phyloP scores from a whole-genome alignment of 2,797 vertebrate species.

The Labroides dimidiatus region DNA sequence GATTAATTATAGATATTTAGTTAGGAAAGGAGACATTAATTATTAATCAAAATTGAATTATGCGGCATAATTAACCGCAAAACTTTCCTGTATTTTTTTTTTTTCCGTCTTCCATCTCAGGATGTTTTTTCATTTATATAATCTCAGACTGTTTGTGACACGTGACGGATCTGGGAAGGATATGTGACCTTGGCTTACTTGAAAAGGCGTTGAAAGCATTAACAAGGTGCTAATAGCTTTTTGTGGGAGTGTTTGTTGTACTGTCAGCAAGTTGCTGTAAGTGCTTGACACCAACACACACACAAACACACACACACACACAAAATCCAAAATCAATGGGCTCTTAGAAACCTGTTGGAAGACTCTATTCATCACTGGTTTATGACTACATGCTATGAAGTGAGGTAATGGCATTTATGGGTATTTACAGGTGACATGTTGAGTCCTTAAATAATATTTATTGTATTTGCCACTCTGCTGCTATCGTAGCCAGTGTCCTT shows the following conservation, averaged over 20 bases:
- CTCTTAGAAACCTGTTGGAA: conserved; percentile 86
- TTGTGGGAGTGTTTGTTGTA: conserved; percentile 68
- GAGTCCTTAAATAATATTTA: conserved; percentile 84
- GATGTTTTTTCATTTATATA: conserved; percentile 63
- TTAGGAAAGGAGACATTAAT: conserved; percentile 98
- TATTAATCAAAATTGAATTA: conserved; percentile 99
- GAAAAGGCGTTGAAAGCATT: conserved; percentile 73
- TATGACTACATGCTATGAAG: conserved; percentile 87
- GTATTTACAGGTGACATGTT: conserved; percentile 82
- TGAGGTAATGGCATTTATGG: conserved; percentile 85
- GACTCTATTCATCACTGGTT: conserved; percentile 97
- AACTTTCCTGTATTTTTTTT: conserved; percentile 78
- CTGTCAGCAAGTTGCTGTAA: conserved; percentile 77
- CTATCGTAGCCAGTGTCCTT: conserved; percentile 75
- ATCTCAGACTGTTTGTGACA: conserved; percentile 68
- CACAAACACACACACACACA: conserved; percentile 58
- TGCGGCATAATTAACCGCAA: conserved; percentile 94
- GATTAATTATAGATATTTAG: conserved; percentile 99
- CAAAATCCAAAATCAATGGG: conserved; percentile 79
- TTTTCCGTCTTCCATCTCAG: conserved; percentile 3
- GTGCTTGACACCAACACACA: conserved; percentile 70
- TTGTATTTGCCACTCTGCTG: conserved; percentile 74
- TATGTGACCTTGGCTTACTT: conserved; percentile 74
- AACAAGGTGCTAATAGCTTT: conserved; percentile 76
- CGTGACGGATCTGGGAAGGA: conserved; percentile 53